Conservation (phyloP, 2,888 invertebrate genomes). For the Dynastes tityus region DNA sequence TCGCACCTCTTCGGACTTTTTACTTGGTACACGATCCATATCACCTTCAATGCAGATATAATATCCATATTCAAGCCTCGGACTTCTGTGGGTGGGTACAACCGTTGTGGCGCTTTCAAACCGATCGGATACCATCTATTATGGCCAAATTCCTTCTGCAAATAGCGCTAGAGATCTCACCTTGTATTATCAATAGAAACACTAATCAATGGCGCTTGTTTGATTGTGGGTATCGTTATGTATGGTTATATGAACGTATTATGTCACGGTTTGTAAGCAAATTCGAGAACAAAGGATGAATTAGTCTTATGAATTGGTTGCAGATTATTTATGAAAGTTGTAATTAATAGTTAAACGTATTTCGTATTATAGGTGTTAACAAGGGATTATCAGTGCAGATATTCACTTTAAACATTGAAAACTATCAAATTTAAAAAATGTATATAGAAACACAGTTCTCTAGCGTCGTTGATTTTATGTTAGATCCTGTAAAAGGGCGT, state of each 20-base stretch:
- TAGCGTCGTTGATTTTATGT: no score
- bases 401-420: no score
- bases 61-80: not conserved
- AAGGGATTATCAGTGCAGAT: no score
- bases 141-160: conserved; percentile 7
- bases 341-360: not conserved
- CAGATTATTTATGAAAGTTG: not conserved
- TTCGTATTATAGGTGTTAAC: not conserved
- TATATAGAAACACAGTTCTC: no score
- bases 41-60: not conserved
- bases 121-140: not conserved
- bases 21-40: conserved; percentile 1
- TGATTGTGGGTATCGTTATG: conserved; percentile 16
- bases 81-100: not conserved
- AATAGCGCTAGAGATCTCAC: conserved; percentile 25
- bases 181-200: conserved; percentile 26
- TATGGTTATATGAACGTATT: conserved; percentile 7
- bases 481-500: no score
- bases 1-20: conserved; percentile 30
- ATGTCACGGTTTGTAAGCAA: conserved; percentile 19
- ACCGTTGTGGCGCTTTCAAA: not conserved
- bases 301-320: conserved; percentile 8
- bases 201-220: conserved; percentile 37
- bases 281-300: conserved; percentile 22
- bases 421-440: no score